A percentile compares a stretch with the other conserved stretches of the same genome.
Evolutionary conservation across 1,140 invertebrate species (phyloP).

Genomic region (Drosophila pruinosa): DNA sequence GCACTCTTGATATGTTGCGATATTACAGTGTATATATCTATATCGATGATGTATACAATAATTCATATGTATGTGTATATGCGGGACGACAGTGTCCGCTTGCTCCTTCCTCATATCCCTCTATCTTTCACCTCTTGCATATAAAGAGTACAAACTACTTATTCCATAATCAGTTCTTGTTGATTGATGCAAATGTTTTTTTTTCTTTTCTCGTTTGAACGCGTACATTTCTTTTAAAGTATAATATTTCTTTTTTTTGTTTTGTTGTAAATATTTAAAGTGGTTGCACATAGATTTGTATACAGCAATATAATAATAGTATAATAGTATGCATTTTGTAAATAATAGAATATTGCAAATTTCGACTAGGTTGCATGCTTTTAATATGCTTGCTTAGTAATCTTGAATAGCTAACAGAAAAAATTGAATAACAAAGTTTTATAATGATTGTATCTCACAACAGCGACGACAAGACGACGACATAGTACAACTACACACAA

Average conservation of each 20-base stretch:
- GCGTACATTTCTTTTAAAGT: conserved; percentile 23
- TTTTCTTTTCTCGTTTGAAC: conserved; percentile 31
- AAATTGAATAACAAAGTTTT: conserved; percentile 42
- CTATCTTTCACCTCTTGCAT: conserved; percentile 38
- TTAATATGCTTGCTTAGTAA: conserved; percentile 12
- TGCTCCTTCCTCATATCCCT: not conserved
- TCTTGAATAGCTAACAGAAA: conserved; percentile 32
- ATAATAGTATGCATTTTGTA: conserved; percentile 12
- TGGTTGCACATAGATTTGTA: conserved; percentile 10
- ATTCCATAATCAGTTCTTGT: conserved; percentile 82
- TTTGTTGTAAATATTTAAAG: conserved; percentile 20
- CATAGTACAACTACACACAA: conserved; percentile 54
- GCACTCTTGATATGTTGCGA: conserved; percentile 68
- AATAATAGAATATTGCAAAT: conserved; percentile 24
- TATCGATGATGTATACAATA: conserved; percentile 43
- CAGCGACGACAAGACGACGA: conserved; percentile 76
- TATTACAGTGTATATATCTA: conserved; percentile 47
- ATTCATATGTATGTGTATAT: conserved; percentile 52
- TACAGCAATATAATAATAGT: not conserved
- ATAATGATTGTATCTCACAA: conserved; percentile 83
- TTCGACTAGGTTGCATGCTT: conserved; percentile 47
- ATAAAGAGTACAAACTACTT: conserved; percentile 82
- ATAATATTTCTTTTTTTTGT: conserved; percentile 19
- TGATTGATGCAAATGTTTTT: conserved; percentile 75
- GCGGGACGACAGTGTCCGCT: conserved; percentile 25